A percentile compares a stretch with the other conserved stretches of the same genome.
Conservation (phyloP, 2,888 invertebrate genomes). For the Netelia fuscicornis region DNA sequence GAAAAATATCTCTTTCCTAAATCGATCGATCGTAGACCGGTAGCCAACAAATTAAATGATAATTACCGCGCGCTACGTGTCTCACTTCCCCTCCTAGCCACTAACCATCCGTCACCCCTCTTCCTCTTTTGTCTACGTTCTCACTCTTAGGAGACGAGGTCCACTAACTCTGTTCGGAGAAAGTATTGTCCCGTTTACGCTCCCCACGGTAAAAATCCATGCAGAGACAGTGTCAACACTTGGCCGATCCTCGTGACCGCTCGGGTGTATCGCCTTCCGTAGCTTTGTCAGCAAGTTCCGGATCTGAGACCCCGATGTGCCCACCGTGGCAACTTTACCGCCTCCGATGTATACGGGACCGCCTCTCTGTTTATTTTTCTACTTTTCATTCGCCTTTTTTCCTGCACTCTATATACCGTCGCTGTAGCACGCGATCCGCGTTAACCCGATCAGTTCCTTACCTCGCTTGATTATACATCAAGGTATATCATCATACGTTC, state of each 20-base stretch:
- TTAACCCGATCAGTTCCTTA: conserved; percentile 4
- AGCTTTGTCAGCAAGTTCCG: conserved; percentile 83
- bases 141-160: conserved; percentile 82
- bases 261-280: conserved; percentile 85
- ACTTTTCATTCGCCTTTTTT: conserved; percentile 38
- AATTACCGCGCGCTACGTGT: conserved; percentile 59
- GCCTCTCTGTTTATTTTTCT: conserved; percentile 54
- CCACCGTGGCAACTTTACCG: conserved; percentile 13
- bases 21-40: conserved; percentile 72
- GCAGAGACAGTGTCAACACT: conserved; percentile 72
- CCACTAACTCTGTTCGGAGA: conserved; percentile 81
- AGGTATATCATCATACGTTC: not conserved
- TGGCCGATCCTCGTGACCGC: conserved; percentile 75
- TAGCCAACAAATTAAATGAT: conserved; percentile 71
- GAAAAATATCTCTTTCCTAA: too few species aligned
- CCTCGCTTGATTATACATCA: conserved; percentile 2
- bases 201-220: conserved; percentile 46
- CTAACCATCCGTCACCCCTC: conserved; percentile 43
- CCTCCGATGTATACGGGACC: conserved; percentile 12
- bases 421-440: not conserved
- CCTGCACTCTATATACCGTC: conserved; percentile 4
- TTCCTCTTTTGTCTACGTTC: conserved; percentile 48
- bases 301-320: conserved; percentile 76
- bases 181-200: conserved; percentile 75
- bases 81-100: conserved; percentile 51